Evolutionary conservation across 2,113 vertebrate species (phyloP).

Genomic region (Macroglossus sobrinus): DNA sequence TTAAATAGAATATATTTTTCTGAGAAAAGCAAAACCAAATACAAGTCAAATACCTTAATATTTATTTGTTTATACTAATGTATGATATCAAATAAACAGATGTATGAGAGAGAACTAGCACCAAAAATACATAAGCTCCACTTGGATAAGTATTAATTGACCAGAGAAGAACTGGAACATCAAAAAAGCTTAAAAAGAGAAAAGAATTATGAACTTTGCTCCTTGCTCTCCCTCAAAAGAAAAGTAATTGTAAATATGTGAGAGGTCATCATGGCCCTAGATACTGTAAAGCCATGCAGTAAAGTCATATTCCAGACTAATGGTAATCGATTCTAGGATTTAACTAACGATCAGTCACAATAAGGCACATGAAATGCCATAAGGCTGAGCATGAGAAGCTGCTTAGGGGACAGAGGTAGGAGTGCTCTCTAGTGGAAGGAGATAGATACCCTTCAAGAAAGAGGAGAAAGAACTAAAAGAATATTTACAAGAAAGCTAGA

Average conservation of each 20-base stretch:
- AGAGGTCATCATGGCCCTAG: neutral
- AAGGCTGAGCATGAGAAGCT: neutral
- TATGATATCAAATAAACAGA: neutral
- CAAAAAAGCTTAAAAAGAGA: neutral
- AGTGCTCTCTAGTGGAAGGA: neutral
- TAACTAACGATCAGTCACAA: neutral
- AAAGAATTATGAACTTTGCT: neutral
- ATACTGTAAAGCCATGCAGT: neutral
- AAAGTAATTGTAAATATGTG: neutral
- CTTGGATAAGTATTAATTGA: neutral
- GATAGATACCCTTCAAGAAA: neutral
- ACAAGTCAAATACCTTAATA: neutral
- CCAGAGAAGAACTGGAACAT: neutral
- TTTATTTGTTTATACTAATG: neutral
- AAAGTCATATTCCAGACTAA: neutral
- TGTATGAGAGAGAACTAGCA: neutral
- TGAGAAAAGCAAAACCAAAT: slow-evolving; percentile 13
- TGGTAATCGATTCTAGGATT: neutral
- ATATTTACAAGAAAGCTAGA: neutral
- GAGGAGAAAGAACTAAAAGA: neutral
- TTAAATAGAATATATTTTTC: neutral
- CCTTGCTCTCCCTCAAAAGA: neutral
- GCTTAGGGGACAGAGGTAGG: neutral
- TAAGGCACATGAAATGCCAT: neutral
- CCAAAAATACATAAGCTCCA: neutral